phyloP scores from a whole-genome alignment of 2,113 vertebrate species.

The Isichthys henryi region DNA sequence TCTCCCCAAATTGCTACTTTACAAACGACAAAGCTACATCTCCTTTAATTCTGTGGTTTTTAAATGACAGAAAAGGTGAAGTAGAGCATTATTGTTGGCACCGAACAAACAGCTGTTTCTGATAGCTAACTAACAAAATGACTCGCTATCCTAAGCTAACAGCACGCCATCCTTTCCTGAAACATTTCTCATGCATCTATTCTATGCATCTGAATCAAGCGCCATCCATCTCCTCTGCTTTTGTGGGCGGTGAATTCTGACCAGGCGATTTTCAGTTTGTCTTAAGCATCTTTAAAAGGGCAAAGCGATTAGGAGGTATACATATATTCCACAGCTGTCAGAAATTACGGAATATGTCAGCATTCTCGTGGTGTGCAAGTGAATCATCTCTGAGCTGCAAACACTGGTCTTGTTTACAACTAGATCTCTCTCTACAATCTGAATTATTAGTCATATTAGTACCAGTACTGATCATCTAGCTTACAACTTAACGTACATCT shows the following conservation, averaged over 20 bases:
- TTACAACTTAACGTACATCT: not conserved
- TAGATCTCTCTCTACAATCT: not conserved
- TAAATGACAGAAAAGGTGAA: not conserved
- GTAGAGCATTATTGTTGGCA: not conserved
- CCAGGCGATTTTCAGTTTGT: not conserved
- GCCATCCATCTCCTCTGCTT: not conserved
- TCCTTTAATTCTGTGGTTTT: not conserved
- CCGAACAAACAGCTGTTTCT: not conserved
- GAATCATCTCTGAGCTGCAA: not conserved
- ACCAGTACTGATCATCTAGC: not conserved
- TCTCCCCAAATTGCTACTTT: not conserved
- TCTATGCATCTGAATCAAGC: not conserved
- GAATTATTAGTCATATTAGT: not conserved
- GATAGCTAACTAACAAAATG: not conserved
- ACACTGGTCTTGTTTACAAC: not conserved
- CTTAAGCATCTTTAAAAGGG: not conserved
- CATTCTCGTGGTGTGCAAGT: not conserved
- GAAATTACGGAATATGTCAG: not conserved
- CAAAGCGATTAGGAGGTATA: not conserved
- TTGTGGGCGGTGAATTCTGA: not conserved
- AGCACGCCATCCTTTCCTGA: not conserved
- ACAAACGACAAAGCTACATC: not conserved
- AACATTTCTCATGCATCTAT: not conserved
- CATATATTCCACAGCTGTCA: not conserved
- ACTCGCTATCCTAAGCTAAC: not conserved